A percentile compares a stretch with the other conserved stretches of the same genome.
Evolutionary conservation across 2,888 invertebrate species (phyloP).

Genomic region (Clanis bilineata): DNA sequence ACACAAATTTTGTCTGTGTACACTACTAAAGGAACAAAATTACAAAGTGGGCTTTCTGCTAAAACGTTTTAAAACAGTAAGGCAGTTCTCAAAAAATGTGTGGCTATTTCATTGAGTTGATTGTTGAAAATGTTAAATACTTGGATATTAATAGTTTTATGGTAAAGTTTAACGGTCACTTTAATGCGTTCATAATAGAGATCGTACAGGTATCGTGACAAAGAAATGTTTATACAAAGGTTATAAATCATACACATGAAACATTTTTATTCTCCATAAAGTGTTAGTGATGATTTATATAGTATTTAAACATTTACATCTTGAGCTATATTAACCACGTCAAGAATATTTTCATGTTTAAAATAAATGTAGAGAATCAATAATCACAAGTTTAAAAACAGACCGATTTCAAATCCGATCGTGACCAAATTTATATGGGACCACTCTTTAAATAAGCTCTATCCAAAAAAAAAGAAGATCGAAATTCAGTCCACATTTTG

Average conservation of each 20-base stretch:
- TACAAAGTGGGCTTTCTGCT: constrained; percentile 7
- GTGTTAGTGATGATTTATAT: background rate
- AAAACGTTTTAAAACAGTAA: background rate
- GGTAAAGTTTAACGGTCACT: background rate
- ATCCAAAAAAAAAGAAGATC: no score
- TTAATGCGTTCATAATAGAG: background rate
- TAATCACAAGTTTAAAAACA: no score
- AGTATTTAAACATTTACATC: background rate
- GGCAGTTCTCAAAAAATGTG: background rate
- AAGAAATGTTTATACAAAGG: constrained; percentile 1
- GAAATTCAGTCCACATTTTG: no score
- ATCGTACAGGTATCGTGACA: background rate
- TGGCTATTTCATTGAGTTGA: background rate
- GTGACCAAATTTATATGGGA: no score
- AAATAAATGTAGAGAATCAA: background rate
- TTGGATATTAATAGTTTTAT: constrained; percentile 5
- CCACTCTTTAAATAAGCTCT: no score
- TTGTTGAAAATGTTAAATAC: background rate
- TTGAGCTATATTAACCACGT: background rate
- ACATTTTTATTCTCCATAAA: background rate
- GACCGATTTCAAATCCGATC: no score
- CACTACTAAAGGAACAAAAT: constrained; percentile 1
- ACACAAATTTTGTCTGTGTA: constrained; percentile 1
- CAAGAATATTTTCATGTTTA: background rate
- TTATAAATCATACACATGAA: background rate